Evolutionary conservation across 2,797 vertebrate species (phyloP), one percentile per base, ranked within the genome.

Genomic region (Remorina albescens): DNA sequence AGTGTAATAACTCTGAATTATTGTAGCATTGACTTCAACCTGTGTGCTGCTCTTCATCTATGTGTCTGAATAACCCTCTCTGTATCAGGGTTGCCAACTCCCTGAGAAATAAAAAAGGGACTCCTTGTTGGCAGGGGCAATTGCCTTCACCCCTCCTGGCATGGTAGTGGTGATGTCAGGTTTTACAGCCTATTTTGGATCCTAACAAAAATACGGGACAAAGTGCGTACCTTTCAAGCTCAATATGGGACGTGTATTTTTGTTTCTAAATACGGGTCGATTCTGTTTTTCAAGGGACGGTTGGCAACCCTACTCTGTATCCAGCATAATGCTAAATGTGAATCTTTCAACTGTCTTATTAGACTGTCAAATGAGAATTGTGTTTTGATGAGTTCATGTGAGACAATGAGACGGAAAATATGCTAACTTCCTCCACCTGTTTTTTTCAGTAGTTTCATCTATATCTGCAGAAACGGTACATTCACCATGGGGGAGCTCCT

Each of bases 401-500:
- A 69, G 51, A 80, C 73, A 69, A 51, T 69, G 4, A 67, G 23
- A 71, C 56, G 36, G 18, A 32, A 41, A 15, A 10, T 2, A 1
- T 53, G 49, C 76, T 49, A 57, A 62, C 65, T 37, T 32, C 34
- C 5, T 54, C 32, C 19, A 19, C 34, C 19, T 41, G 15, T 25
- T 51, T 12, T 78, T 54, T 72, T 37, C 41, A 68, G 39, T 56
- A 41, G 51, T 73, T 84, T 82, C 66, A 64, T 76, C 37, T 55
- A 56, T 44, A 58, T 66, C 41, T 71, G 46, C 46, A 73, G 42
- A 54, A 73, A 61, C 87, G 78, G 50, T 54, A 67, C 34, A 83
- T 81, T 74, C 62, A 41, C 63, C 76, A 62, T 62, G 37, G 15
- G 54, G 58, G 71, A 84, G 73, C 72, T 64, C 39, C 59, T 54